Percentiles rank a stretch among this genome's conserved stretches.
These are phyloP conservation scores for Gobius niger DNA, from an alignment of 2,113 vertebrate species.

Conservation along the genomic window DNA sequence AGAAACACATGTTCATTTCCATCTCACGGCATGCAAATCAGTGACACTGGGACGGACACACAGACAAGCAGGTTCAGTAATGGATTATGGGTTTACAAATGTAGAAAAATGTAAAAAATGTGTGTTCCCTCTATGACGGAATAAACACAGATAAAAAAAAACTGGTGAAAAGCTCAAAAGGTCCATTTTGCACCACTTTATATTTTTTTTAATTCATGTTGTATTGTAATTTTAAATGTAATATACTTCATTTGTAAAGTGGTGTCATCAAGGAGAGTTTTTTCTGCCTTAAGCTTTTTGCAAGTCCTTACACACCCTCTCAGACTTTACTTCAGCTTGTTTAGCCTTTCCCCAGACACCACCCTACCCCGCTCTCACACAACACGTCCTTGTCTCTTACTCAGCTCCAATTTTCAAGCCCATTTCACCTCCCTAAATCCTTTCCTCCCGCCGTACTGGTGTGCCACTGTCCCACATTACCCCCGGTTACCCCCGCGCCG, in stretches of 20 bases:
- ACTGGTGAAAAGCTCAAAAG: too few species aligned
- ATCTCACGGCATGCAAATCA: too few species aligned
- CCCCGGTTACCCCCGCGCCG: slow-evolving; percentile 21
- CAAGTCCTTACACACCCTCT: not conserved
- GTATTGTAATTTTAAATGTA: not conserved
- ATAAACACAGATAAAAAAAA: too few species aligned
- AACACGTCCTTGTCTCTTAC: slow-evolving; percentile 23
- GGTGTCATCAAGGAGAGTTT: not conserved
- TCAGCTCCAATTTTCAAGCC: slow-evolving; percentile 26
- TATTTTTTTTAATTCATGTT: not conserved
- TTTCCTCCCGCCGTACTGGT: not conserved
- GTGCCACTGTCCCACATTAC: slow-evolving; percentile 28
- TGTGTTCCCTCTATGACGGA: too few species aligned
- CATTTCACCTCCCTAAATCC: slow-evolving; percentile 23
- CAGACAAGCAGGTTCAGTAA: too few species aligned
- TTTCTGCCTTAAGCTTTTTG: not conserved
- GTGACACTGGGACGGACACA: too few species aligned
- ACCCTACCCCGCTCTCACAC: not conserved
- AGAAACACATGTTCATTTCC: too few species aligned
- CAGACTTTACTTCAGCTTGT: not conserved
- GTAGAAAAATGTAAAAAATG: too few species aligned
- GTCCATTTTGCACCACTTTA: not conserved
- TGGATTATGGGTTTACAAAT: too few species aligned
- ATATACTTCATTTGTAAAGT: not conserved
- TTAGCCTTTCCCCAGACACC: slow-evolving; percentile 11